Evolutionary conservation across 2,888 invertebrate species (phyloP), one percentile per base, ranked within the genome.

Genomic region (Plagodis pulveraria): DNA sequence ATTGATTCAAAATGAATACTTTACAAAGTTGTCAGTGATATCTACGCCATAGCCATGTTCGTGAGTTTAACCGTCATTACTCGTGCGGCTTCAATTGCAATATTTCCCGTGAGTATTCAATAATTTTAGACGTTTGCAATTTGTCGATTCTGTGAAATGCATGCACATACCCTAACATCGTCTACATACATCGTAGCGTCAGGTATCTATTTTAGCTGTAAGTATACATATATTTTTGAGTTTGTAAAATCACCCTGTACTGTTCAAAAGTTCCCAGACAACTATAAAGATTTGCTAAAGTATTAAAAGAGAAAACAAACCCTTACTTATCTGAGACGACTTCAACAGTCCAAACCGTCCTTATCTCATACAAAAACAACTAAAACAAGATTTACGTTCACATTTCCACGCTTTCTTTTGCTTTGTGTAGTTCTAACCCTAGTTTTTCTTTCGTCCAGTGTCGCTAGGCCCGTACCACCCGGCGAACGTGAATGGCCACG

Each of bases 361-460:
- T 68, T 67, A 74, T 69, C 59, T 71, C 41, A 50, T 34, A 63
- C 56, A 58, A 56, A 68, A 71, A 69, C 56, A 45, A 56, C 56
- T 57, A 57, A 67, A 67, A 59, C 75, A 73, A 78, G 68, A 75
- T 78, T 77, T 77, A 51, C 48, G 43, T 42, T 52, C 56, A 73
- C 79, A 78, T 80, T 80, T 72, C 70, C 73, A 75, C 83, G 83
- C 84, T 83, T 84, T 74, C 71, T 75, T 75, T 76, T 67, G 78
- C 82, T 80, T 78, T 95, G 92, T 94, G 95, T 94, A 78, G 81
- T 80, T 86, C 86, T 90, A 90, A 91, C 89, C 80, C 79, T 75
- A 77, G 77, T 85, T 84, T 67, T 66, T 69, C 46, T 66, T 48
- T 61, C 84, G 83, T 73, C 80, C 87, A 92, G 91, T 89, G 85